These are phyloP conservation scores for Theropithecus gelada DNA, from an alignment of 2,113 vertebrate genomes.

Conservation along the genomic window DNA sequence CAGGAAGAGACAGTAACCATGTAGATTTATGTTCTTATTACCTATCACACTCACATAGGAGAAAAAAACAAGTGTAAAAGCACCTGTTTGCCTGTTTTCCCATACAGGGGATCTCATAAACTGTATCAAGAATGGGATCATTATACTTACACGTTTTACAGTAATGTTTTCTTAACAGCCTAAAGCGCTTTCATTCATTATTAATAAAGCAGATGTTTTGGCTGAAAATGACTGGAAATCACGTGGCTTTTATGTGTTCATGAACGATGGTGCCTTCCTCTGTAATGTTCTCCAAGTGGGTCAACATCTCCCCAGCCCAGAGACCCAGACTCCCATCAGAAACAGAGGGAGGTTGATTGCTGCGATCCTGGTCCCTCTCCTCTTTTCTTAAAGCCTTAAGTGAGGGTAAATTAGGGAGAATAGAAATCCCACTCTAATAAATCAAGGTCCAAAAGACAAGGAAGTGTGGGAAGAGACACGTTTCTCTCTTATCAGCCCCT, in stretches of 20 bases:
- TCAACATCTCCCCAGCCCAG: neutral
- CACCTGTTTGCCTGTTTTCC: neutral
- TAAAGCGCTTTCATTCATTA: slow-evolving; percentile 74
- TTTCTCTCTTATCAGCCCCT: neutral
- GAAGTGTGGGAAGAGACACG: rapidly evolving
- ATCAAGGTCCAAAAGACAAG: neutral
- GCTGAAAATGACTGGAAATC: slow-evolving; percentile 49
- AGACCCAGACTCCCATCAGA: neutral
- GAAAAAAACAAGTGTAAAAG: slow-evolving; percentile 64
- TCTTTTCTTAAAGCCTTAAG: neutral
- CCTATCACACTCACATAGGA: slow-evolving; percentile 69
- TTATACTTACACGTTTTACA: slow-evolving; percentile 70
- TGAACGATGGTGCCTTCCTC: neutral
- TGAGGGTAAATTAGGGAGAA: neutral
- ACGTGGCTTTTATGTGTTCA: neutral
- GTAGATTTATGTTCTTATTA: slow-evolving; percentile 77
- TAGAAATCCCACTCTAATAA: neutral
- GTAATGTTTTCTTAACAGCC: slow-evolving; percentile 76
- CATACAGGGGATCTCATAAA: slow-evolving; percentile 58
- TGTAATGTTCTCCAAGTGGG: neutral
- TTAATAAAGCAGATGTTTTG: slow-evolving; percentile 78
- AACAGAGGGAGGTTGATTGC: neutral
- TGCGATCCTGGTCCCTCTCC: neutral
- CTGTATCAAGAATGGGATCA: slow-evolving; percentile 69
- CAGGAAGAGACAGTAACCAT: slow-evolving; percentile 59